phyloP scores from a whole-genome alignment of 2,113 vertebrate species.

The Perca fluviatilis region DNA sequence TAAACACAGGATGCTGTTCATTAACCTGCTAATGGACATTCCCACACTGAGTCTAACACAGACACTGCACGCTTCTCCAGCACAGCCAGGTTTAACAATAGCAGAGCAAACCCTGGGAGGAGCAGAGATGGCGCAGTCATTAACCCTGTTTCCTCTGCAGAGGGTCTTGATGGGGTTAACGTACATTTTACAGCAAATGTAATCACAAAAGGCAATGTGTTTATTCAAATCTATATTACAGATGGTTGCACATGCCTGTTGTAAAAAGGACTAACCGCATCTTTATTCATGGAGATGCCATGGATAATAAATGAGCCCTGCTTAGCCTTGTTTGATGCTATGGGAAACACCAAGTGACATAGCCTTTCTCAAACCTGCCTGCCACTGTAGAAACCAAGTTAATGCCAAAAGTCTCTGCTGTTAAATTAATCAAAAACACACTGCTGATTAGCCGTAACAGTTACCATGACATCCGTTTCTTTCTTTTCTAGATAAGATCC shows the following conservation, averaged over 20 bases:
- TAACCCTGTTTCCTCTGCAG: constrained; percentile 29
- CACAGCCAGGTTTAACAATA: constrained; percentile 40
- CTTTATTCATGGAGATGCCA: background rate
- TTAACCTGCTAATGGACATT: constrained; percentile 26
- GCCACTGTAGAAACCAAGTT: constrained; percentile 2
- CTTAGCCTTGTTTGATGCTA: constrained; percentile 14
- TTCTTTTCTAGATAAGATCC: background rate
- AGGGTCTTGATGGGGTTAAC: background rate
- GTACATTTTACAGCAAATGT: constrained; percentile 25
- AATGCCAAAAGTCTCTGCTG: background rate
- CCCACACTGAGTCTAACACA: background rate
- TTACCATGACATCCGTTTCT: constrained; percentile 2
- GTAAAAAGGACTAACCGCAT: constrained; percentile 2
- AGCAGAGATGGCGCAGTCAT: constrained; percentile 33
- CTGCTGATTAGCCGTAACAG: constrained; percentile 6
- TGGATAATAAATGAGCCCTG: background rate
- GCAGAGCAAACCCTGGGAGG: constrained; percentile 18
- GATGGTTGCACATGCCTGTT: constrained; percentile 8
- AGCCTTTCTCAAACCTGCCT: background rate
- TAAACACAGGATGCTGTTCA: constrained; percentile 37
- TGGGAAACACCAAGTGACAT: background rate
- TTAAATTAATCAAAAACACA: constrained; percentile 25
- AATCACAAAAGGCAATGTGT: constrained; percentile 22
- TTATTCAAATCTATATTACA: constrained; percentile 12
- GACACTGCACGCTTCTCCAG: constrained; percentile 3